Evolutionary conservation across 2,797 vertebrate genomes (phyloP).

Genomic region (Cuniculus paca): DNA sequence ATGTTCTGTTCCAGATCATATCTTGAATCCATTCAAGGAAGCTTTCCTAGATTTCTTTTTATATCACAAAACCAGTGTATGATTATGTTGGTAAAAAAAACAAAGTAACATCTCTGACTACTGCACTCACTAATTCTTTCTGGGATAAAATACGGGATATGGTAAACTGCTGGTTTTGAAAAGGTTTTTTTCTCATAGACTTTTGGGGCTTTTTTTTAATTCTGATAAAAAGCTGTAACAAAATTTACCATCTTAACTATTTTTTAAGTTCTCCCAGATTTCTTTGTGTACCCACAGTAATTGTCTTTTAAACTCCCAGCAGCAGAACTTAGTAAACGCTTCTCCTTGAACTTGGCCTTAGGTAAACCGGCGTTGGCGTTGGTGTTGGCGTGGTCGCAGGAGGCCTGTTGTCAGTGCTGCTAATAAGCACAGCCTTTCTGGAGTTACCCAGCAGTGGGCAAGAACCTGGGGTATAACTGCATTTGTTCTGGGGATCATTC

Average conservation of each 20-base stretch:
- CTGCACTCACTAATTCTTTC: background rate
- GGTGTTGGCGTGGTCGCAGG: background rate
- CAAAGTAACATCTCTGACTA: background rate
- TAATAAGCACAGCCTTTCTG: background rate
- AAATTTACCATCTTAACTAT: background rate
- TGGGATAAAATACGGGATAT: background rate
- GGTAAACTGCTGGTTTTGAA: background rate
- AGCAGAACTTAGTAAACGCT: rapidly evolving
- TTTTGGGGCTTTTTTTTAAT: background rate
- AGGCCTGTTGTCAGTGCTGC: background rate
- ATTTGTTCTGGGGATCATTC: background rate
- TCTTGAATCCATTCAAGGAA: background rate
- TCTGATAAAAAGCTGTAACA: background rate
- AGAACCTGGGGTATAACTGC: background rate
- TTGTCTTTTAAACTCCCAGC: background rate
- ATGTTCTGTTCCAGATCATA: background rate
- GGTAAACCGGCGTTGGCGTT: background rate
- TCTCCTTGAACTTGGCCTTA: slow-evolving; percentile 39
- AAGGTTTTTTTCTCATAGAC: background rate
- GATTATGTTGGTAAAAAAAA: background rate
- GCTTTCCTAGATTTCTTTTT: background rate
- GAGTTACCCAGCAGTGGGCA: background rate
- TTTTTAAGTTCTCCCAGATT: background rate
- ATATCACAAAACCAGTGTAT: background rate
- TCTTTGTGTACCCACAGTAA: background rate